Evolutionary conservation across 2,797 vertebrate genomes (phyloP).

Genomic region (Helostoma temminkii): DNA sequence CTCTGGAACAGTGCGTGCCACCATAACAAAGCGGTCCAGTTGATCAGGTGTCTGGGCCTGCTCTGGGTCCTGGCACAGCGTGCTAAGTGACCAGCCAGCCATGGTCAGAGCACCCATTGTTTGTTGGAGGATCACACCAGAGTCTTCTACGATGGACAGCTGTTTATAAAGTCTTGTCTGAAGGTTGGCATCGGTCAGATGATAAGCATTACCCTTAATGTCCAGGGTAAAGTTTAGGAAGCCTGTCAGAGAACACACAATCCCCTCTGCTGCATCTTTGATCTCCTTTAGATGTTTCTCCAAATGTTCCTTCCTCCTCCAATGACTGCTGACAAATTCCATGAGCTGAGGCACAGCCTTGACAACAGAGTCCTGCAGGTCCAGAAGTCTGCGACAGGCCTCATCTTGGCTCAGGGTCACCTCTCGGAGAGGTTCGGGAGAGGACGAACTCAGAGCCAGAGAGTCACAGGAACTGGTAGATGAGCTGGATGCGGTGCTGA

Average conservation of each 20-base stretch:
- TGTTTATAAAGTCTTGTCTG: slow-evolving; percentile 90
- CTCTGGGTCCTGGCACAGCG: slow-evolving; percentile 83
- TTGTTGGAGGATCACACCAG: slow-evolving; percentile 89
- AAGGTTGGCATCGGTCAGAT: slow-evolving; percentile 86
- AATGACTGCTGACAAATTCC: slow-evolving; percentile 93
- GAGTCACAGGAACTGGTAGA: slow-evolving; percentile 85
- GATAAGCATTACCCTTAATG: slow-evolving; percentile 82
- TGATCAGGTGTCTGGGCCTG: slow-evolving; percentile 87
- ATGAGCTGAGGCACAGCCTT: slow-evolving; percentile 87
- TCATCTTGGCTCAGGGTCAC: slow-evolving; percentile 84
- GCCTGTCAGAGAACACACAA: slow-evolving; percentile 81
- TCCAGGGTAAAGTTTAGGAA: slow-evolving; percentile 89
- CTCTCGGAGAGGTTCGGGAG: slow-evolving; percentile 81
- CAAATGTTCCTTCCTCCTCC: slow-evolving; percentile 89
- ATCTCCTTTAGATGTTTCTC: slow-evolving; percentile 88
- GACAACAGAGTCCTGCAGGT: slow-evolving; percentile 87
- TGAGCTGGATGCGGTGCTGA: slow-evolving; percentile 85
- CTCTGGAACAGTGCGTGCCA: slow-evolving; percentile 91
- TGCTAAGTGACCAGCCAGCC: slow-evolving; percentile 86
- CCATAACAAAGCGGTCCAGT: slow-evolving; percentile 93
- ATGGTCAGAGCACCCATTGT: slow-evolving; percentile 82
- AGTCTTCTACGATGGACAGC: slow-evolving; percentile 87
- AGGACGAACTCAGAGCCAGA: slow-evolving; percentile 73
- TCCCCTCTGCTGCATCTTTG: slow-evolving; percentile 82
- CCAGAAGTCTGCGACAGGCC: slow-evolving; percentile 82